These are phyloP conservation scores for Rhopilema esculentum DNA, from an alignment of 30 jellyfish, hydroid and myxozoan species.

Conservation along the genomic window DNA sequence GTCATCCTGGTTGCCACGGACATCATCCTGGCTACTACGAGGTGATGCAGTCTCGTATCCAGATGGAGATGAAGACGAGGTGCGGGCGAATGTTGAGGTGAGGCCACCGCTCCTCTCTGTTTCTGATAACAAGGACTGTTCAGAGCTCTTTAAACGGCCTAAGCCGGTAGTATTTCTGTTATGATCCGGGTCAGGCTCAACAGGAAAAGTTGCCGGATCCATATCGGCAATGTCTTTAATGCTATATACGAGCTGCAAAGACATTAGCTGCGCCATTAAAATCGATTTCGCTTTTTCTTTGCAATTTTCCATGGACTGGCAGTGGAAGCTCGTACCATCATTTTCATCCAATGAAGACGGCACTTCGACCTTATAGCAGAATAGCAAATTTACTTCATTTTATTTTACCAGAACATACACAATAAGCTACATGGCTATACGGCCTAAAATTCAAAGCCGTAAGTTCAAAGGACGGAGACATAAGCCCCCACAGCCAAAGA, in stretches of 20 bases:
- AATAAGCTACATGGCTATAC: not conserved
- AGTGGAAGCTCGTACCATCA: not conserved
- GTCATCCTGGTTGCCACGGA: slow-evolving; percentile 4
- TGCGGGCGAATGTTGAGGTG: not conserved
- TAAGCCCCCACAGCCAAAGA: too few relatives aligned
- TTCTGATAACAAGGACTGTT: slow-evolving; percentile 3
- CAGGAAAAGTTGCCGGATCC: not conserved
- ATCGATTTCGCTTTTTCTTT: slow-evolving; percentile 44
- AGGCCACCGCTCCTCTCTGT: not conserved
- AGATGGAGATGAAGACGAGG: slow-evolving; percentile 62
- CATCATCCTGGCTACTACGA: slow-evolving; percentile 11
- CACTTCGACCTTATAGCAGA: not conserved
- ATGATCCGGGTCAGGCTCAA: not conserved
- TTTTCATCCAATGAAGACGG: not conserved
- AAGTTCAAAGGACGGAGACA: too few relatives aligned
- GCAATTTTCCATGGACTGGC: not conserved
- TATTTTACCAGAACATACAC: not conserved
- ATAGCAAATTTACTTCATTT: not conserved
- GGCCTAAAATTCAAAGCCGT: too few relatives aligned
- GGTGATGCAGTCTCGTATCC: slow-evolving; percentile 73
- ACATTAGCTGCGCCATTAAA: slow-evolving; percentile 78
- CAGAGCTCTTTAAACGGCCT: slow-evolving; percentile 10
- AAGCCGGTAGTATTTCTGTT: not conserved
- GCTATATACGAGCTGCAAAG: slow-evolving; percentile 74
- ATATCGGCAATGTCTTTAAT: slow-evolving; percentile 22